Percentiles rank a stretch among this genome's conserved stretches.
Evolutionary conservation across 1,140 invertebrate genomes (phyloP).

Genomic region (Anastatus disparis): DNA sequence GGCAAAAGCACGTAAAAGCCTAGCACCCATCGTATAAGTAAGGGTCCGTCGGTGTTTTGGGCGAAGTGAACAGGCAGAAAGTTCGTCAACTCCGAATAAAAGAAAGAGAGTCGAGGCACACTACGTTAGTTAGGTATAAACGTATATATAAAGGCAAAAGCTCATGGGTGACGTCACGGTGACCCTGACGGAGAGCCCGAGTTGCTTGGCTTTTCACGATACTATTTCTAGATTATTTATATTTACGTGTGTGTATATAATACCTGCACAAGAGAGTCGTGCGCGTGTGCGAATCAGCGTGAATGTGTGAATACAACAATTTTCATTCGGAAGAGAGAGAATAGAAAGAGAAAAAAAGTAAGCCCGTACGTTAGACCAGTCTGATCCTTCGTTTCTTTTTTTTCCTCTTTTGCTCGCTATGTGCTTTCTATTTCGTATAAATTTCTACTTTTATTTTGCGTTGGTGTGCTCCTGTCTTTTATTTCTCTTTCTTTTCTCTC

Average conservation of each 20-base stretch:
- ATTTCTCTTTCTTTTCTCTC: background rate
- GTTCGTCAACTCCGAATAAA: conserved; percentile 13
- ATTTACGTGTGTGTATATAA: background rate
- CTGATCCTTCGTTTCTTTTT: too few species aligned
- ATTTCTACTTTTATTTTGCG: background rate
- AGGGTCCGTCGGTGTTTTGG: too few species aligned
- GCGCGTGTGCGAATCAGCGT: background rate
- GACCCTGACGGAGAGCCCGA: conserved; percentile 46
- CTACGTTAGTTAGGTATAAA: too few species aligned
- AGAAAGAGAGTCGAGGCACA: too few species aligned
- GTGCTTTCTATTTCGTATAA: background rate
- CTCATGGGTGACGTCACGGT: conserved; percentile 39
- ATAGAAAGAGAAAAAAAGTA: conserved; percentile 2
- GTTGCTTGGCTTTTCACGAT: too few species aligned
- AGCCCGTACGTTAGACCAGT: too few species aligned
- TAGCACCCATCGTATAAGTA: too few species aligned
- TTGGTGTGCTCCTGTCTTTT: background rate
- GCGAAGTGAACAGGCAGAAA: background rate
- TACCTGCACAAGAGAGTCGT: background rate
- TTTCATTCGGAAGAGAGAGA: background rate
- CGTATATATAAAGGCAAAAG: too few species aligned
- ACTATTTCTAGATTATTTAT: conserved; percentile 43
- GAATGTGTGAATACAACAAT: background rate
- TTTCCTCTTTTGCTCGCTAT: too few species aligned
- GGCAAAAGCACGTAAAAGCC: too few species aligned